Percentiles rank a stretch among this genome's conserved stretches.
phyloP scores from a whole-genome alignment of 2,888 invertebrate genomes.

The Scaptodrosophila latifasciaeformis region DNA sequence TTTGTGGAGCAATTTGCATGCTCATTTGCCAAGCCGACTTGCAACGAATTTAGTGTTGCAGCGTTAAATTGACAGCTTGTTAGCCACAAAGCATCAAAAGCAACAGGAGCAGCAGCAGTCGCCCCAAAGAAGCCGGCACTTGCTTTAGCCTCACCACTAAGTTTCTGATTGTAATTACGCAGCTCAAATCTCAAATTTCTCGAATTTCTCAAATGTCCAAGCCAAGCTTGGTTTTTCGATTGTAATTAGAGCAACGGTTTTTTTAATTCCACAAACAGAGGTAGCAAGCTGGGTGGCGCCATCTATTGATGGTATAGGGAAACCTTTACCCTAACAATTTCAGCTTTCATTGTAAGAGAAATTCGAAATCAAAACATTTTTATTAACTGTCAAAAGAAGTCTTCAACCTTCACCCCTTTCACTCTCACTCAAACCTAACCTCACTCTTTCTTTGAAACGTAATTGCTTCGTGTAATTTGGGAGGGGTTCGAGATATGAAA shows the following conservation, averaged over 20 bases:
- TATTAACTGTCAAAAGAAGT: too few species aligned
- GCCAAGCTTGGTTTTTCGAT: slow-evolving; percentile 41
- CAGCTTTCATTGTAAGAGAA: neutral
- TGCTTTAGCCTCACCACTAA: slow-evolving; percentile 23
- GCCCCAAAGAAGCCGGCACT: slow-evolving; percentile 8
- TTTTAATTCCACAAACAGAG: slow-evolving; percentile 54
- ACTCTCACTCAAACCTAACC: too few species aligned
- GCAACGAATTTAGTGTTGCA: slow-evolving; percentile 58
- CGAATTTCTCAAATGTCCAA: slow-evolving; percentile 38
- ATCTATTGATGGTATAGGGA: too few species aligned
- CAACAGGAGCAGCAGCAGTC: slow-evolving; percentile 21
- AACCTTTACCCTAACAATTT: neutral
- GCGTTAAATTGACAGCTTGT: slow-evolving; percentile 70
- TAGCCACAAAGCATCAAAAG: slow-evolving; percentile 56
- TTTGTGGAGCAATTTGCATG: slow-evolving; percentile 66
- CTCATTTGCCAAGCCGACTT: slow-evolving; percentile 44
- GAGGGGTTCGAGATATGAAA: too few species aligned
- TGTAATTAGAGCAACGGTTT: slow-evolving; percentile 65
- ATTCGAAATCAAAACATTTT: too few species aligned
- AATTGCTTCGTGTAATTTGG: too few species aligned
- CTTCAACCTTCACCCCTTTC: too few species aligned
- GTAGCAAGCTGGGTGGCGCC: too few species aligned
- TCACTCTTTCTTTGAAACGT: too few species aligned
- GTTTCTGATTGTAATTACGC: slow-evolving; percentile 62
- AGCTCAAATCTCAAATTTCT: too few species aligned